These are phyloP conservation scores for Ceratotherium simum DNA, from an alignment of 2,113 vertebrate genomes.

Conservation along the genomic window DNA sequence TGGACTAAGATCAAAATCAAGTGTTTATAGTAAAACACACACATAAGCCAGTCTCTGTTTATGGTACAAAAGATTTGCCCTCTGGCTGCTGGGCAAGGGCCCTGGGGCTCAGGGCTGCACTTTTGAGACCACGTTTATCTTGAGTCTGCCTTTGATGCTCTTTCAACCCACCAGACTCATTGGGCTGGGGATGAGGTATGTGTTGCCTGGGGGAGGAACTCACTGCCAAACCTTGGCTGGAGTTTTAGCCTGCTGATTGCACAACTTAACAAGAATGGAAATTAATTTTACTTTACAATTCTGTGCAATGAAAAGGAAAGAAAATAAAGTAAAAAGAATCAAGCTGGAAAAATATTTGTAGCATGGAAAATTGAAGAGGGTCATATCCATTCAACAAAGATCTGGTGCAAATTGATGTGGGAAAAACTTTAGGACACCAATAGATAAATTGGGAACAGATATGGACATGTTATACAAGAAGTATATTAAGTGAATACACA, in stretches of 20 bases:
- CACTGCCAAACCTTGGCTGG: not conserved
- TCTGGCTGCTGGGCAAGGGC: not conserved
- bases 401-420: not conserved
- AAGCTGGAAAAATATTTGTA: not conserved
- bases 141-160: not conserved
- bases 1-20: not conserved
- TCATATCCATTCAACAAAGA: not conserved
- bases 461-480: not conserved
- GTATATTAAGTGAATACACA: not conserved
- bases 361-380: not conserved
- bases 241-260: not conserved
- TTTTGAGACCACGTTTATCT: not conserved
- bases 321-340: not conserved
- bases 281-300: slow-evolving; percentile 32
- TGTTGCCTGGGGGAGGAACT: not conserved
- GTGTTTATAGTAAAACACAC: not conserved
- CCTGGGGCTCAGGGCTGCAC: not conserved
- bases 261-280: not conserved
- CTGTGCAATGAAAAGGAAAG: not conserved
- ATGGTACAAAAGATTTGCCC: not conserved
- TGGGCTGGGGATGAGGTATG: not conserved
- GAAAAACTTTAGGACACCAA: not conserved
- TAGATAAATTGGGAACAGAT: slow-evolving; percentile 40
- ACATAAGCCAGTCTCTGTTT: not conserved
- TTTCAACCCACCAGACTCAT: not conserved